A percentile compares a stretch with the other conserved stretches of the same genome.
Evolutionary conservation across 1,140 invertebrate genomes (phyloP).

Genomic region (Chelonus insularis): DNA sequence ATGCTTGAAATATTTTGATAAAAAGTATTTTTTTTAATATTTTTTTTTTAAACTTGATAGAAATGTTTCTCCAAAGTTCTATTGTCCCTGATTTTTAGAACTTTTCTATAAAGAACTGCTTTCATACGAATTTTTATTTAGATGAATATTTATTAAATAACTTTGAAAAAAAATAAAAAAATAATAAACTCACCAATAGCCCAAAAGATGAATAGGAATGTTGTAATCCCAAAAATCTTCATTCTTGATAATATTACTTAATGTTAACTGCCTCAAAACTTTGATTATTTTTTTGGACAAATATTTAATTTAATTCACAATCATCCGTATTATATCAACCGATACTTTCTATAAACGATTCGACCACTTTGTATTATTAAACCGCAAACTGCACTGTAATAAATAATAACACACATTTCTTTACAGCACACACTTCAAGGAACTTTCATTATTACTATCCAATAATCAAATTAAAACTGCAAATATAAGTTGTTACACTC

Average conservation of each 20-base stretch:
- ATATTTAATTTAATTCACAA: too few species aligned
- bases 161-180: constrained; percentile 13
- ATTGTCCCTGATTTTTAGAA: too few species aligned
- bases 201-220: constrained; percentile 43
- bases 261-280: too few species aligned
- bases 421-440: constrained; percentile 35
- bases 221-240: constrained; percentile 40
- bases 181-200: constrained; percentile 44
- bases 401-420: constrained; percentile 2
- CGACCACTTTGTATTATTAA: constrained; percentile 33
- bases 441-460: constrained; percentile 44
- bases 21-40: too few species aligned
- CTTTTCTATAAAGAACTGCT: constrained; percentile 2
- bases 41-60: too few species aligned
- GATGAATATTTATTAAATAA: not conserved
- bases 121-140: constrained; percentile 12
- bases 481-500: constrained; percentile 6
- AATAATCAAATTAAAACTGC: constrained; percentile 42
- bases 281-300: too few species aligned
- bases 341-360: too few species aligned
- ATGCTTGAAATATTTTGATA: too few species aligned
- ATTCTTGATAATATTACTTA: constrained; percentile 37
- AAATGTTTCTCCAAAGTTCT: too few species aligned
- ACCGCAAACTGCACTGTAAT: constrained; percentile 14
- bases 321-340: too few species aligned